A percentile compares a stretch with the other conserved stretches of the same genome.
Evolutionary conservation across 2,888 invertebrate genomes (phyloP).

Genomic region (Automeris io): DNA sequence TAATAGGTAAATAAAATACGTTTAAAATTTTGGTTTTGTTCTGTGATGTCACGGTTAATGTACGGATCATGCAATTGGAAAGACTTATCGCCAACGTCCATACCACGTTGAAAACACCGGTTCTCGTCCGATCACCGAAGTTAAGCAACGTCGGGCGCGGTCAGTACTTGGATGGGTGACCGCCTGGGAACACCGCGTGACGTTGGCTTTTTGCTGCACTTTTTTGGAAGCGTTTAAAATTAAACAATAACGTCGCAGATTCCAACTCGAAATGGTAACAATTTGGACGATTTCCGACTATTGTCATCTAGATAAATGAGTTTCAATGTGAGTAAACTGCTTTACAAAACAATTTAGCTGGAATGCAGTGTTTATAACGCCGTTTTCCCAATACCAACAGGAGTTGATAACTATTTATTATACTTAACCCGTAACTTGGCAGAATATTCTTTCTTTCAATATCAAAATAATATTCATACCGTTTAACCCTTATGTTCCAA

Average conservation of each 20-base stretch:
- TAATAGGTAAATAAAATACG: too few species aligned
- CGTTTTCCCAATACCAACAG: too few species aligned
- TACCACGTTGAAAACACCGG: constrained; percentile 55
- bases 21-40: too few species aligned
- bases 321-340: constrained; percentile 18
- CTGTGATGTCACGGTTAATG: too few species aligned
- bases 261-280: constrained; percentile 4
- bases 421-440: too few species aligned
- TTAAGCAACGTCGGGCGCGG: constrained; percentile 68
- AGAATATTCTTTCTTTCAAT: too few species aligned
- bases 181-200: constrained; percentile 57
- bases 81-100: constrained; percentile 1
- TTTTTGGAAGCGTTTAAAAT: background rate
- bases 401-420: too few species aligned
- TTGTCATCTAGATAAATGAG: constrained; percentile 16
- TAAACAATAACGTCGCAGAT: background rate
- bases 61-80: too few species aligned
- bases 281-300: constrained; percentile 19
- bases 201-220: constrained; percentile 49
- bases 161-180: constrained; percentile 66
- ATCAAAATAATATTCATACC: too few species aligned
- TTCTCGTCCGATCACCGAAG: constrained; percentile 72
- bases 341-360: background rate
- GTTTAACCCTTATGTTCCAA: too few species aligned
- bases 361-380: too few species aligned